Base-by-base conservation (phyloP, 2,113 vertebrate genomes). In the Clarias macrocephalus region DNA sequence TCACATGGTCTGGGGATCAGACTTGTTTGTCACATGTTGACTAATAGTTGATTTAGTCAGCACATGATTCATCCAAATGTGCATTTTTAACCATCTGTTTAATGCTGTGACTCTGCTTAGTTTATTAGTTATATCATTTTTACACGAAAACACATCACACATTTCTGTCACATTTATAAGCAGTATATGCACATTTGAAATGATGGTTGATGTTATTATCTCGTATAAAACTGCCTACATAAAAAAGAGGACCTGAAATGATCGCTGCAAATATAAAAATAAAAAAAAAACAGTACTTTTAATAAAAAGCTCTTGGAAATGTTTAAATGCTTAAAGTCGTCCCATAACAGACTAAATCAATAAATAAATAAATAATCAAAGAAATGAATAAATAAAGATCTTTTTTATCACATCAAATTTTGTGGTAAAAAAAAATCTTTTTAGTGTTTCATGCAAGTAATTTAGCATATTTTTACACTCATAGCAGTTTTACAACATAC, bases 1-100 rank as follows among this genome's bases (percentile, higher is more conserved):
- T 54, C 9, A 66, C 60, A 54, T 68, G 42, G 3, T 68, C 25
- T 66, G 81, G 10, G 18, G 42, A 83, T 54, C 81, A 83, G 62
- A 66, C 37, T 54, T 9, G 42, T 81, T 37, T 77, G 75, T 77
- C 75, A 54, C 12, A 56, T 77, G 75, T 81, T 81, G 80, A 42
- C 59, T 62, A 63, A 63, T 81, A 81, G 62, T 57, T 19, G 48
- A 30, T 30, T 83, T 72, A 73, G 52, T 84, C 66, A 84, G 13
- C 9, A 7, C 1, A 3, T 37, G 66, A 33, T 70, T 66, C 42
- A 68, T 48, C 15, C 65, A 54, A 70, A 70, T 68, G 16, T 83
- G 19, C 4, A 83, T 83, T 54, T 18, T 56, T 30, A 73, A 83
- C 81, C 23, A 65, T 25, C 62, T 66, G 62, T 7, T 15, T 15